Evolutionary conservation across 2,888 invertebrate species (phyloP).

Genomic region (Elgonia sp.): DNA sequence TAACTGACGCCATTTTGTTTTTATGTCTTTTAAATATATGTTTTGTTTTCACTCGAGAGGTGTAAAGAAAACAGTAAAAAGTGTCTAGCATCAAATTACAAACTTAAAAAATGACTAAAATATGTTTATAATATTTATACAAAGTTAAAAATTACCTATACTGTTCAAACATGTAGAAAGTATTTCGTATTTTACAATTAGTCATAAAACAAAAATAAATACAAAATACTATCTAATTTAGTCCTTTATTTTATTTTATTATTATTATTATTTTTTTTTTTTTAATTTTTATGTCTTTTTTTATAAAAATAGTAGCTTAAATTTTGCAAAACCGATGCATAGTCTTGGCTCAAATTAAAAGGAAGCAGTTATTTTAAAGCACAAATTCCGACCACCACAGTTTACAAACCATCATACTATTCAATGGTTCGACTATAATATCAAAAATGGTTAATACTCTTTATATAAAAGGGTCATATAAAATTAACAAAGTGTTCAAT

Average conservation of each 20-base stretch:
- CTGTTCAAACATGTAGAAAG: background rate
- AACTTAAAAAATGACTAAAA: too few species aligned
- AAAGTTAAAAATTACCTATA: background rate
- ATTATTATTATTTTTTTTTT: background rate
- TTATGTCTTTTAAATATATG: too few species aligned
- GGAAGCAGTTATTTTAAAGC: background rate
- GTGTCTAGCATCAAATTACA: too few species aligned
- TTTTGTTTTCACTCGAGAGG: too few species aligned
- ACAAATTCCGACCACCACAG: conserved; percentile 2
- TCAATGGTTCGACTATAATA: conserved; percentile 13
- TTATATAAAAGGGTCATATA: conserved; percentile 1
- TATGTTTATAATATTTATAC: background rate
- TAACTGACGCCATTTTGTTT: too few species aligned
- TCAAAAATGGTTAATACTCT: conserved; percentile 30
- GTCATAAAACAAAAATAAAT: background rate
- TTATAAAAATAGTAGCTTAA: background rate
- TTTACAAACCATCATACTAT: background rate
- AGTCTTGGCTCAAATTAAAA: conserved; percentile 7
- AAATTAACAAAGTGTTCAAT: conserved; percentile 25
- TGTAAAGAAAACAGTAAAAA: too few species aligned
- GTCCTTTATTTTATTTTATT: background rate
- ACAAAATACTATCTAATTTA: background rate
- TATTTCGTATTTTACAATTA: background rate
- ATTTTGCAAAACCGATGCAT: background rate
- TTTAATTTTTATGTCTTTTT: too few species aligned